Evolutionary conservation across 2,888 invertebrate genomes (phyloP), one percentile per base, ranked within the genome.

Genomic region (Cephus runcator): DNA sequence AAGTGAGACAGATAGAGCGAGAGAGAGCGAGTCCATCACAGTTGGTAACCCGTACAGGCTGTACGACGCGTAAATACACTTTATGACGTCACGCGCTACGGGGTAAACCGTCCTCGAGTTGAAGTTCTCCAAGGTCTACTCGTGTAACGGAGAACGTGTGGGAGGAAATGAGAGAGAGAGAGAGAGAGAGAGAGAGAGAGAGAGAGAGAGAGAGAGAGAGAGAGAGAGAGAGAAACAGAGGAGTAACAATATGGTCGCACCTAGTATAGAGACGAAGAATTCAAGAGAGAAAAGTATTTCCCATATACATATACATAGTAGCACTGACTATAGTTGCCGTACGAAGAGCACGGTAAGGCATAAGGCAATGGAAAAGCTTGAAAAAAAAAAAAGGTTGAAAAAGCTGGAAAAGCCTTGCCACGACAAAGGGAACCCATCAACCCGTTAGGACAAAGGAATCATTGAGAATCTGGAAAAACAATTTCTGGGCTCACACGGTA

Each of bases 71-170:
- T 82, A 82, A 87, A 87, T 86, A 86, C 83, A 84, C 81, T 85
- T 85, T 85, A 85, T 87, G 86, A 87, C 85, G 84, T 87, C 85
- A 86, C 82, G 80, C 73, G 80, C 75, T 73, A 40, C 76, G 76
- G 75, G 75, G 76, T 75, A 74, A 75, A 73, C 73, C 69, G 69
- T 40, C 40, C 69, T 30, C 69, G 69, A 69, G 69, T 30, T 69
- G 69, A 69, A 30, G 69, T 30, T 31, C 23, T 31, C 1, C 31
- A 69, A 33, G 69, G 69, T 12, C 69, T 69, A 12, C 15, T 12
- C 12, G 30, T 33, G 30, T 33, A 15, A 69, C 33, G 79, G 68
- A 79, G 74, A 40, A 73, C 34, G 76, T 40, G 74, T 68, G 75
- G 75, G 77, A 75, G 30, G 31, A 30, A 75, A 35, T 35, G 69